Conservation (phyloP, 2,113 vertebrate species). For the Microtus ochrogaster region DNA sequence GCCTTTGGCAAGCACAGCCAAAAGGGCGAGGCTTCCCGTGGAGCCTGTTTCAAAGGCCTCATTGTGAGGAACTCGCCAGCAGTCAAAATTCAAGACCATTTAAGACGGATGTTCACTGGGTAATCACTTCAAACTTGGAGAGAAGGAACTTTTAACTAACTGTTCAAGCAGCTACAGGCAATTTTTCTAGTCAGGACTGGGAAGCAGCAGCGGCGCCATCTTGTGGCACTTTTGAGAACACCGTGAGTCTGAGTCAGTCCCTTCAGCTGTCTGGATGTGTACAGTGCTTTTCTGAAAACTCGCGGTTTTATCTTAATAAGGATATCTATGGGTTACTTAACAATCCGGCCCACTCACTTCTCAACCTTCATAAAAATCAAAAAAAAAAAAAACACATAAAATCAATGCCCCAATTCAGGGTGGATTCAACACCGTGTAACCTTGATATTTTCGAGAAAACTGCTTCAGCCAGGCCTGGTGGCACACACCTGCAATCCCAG, state of each 20-base stretch:
- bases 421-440: slow-evolving; percentile 2
- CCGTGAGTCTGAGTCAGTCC: neutral
- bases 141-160: neutral
- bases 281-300: neutral
- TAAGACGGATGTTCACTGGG: slow-evolving; percentile 12
- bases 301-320: slow-evolving; percentile 33
- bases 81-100: slow-evolving; percentile 50
- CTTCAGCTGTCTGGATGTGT: neutral
- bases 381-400: neutral
- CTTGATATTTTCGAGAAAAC: slow-evolving; percentile 55
- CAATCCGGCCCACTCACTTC: neutral
- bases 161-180: neutral
- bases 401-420: neutral
- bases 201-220: slow-evolving; percentile 71
- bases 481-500: neutral
- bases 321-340: slow-evolving; percentile 2
- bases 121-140: slow-evolving; percentile 40
- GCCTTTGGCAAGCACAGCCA: neutral
- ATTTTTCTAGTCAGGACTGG: neutral
- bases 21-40: neutral
- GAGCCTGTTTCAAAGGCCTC: neutral
- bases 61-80: neutral
- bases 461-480: neutral
- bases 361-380: slow-evolving; percentile 11
- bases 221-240: slow-evolving; percentile 67